Percentiles rank a stretch among this genome's conserved stretches.
phyloP scores from a whole-genome alignment of 2,797 vertebrate genomes.

The Mionectes olivaceus region DNA sequence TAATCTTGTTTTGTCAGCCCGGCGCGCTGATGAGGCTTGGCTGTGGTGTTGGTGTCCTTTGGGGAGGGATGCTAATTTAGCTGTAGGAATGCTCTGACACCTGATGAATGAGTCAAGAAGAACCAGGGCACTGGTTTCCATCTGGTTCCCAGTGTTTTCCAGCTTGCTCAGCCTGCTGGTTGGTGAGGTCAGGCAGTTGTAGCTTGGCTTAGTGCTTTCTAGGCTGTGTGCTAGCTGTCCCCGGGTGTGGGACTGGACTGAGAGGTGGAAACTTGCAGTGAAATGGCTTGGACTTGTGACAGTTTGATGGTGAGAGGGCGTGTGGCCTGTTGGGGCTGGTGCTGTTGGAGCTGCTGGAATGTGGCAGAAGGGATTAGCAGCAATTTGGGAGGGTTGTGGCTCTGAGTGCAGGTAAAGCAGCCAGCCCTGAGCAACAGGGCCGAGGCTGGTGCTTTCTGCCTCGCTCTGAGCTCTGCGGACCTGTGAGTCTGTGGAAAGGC shows the following conservation, averaged over 20 bases:
- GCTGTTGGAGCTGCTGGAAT: not conserved
- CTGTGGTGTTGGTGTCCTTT: not conserved
- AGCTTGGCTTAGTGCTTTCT: not conserved
- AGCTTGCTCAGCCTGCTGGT: not conserved
- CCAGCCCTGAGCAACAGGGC: not conserved
- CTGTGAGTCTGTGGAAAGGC: not conserved
- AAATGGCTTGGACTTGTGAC: not conserved
- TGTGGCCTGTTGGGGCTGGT: not conserved
- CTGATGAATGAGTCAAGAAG: not conserved
- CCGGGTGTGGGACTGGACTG: not conserved
- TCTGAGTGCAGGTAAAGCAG: not conserved
- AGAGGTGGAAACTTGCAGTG: not conserved
- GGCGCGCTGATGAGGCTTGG: not conserved
- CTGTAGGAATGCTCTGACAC: not conserved
- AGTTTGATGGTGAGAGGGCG: not conserved
- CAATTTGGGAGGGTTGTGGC: not conserved
- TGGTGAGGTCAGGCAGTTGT: accelerated
- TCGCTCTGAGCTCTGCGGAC: not conserved
- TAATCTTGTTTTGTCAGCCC: not conserved
- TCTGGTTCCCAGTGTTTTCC: not conserved
- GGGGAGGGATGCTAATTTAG: not conserved
- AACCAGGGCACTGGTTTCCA: not conserved
- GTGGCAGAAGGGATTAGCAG: not conserved
- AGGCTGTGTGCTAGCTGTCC: not conserved
- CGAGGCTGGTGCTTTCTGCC: not conserved